These are phyloP conservation scores for Hipparchia semele DNA, from an alignment of 2,888 invertebrate genomes.

Conservation along the genomic window DNA sequence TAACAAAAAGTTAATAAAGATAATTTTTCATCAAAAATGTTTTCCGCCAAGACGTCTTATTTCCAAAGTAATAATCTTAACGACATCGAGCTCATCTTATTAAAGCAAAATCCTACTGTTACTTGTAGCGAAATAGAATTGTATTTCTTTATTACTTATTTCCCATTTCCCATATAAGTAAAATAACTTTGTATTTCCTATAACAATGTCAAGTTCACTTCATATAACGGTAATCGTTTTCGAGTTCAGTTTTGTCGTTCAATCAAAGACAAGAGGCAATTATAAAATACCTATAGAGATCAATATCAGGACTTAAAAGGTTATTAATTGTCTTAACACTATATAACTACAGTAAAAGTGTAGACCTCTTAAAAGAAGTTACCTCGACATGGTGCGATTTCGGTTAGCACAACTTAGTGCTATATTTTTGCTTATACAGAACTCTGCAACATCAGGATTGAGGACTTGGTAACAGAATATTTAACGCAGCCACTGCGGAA, in stretches of 20 bases:
- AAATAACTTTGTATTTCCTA: not conserved
- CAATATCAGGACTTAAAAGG: not conserved
- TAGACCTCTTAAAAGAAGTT: no score
- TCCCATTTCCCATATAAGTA: not conserved
- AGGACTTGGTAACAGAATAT: no score
- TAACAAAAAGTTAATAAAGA: not conserved
- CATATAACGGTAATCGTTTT: constrained; percentile 9
- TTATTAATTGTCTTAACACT: not conserved
- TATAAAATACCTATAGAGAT: constrained; percentile 8
- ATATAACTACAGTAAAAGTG: not conserved
- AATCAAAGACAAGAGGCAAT: constrained; percentile 21
- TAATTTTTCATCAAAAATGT: not conserved
- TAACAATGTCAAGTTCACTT: constrained; percentile 25
- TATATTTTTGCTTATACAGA: no score
- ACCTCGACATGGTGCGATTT: no score
- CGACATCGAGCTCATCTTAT: not conserved
- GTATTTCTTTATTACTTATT: no score
- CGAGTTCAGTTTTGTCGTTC: constrained; percentile 24
- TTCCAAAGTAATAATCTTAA: not conserved
- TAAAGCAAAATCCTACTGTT: no score
- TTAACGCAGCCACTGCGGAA: no score
- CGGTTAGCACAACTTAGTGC: no score
- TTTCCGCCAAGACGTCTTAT: not conserved
- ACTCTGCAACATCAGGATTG: no score
- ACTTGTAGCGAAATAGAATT: no score